Evolutionary conservation across 64 coral and sea anemone species (phyloP).

Genomic region (Stylophora pistillata): DNA sequence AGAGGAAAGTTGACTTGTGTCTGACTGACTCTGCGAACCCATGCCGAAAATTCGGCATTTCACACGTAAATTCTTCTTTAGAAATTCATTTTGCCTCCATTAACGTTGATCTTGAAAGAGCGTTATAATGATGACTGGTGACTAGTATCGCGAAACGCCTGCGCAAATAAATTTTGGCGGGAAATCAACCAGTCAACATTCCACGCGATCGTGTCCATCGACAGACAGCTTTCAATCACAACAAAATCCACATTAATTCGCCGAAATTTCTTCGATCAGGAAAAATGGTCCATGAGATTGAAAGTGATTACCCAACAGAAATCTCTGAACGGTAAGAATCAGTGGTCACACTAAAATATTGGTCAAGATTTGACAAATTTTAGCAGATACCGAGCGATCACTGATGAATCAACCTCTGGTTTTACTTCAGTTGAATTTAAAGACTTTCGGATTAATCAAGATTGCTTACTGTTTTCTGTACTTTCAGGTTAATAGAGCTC

Average conservation of each 20-base stretch:
- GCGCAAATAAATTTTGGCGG: slow-evolving; percentile 26
- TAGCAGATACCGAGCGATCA: too few species aligned
- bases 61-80: background rate
- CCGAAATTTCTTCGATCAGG: background rate
- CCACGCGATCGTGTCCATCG: background rate
- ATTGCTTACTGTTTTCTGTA: background rate
- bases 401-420: background rate
- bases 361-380: background rate
- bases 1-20: slow-evolving; percentile 43
- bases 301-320: background rate
- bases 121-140: background rate
- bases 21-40: slow-evolving; percentile 41
- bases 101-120: background rate
- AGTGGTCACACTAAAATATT: background rate
- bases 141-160: background rate
- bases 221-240: background rate
- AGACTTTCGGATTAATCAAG: background rate
- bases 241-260: background rate
- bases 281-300: slow-evolving; percentile 23
- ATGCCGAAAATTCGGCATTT: slow-evolving; percentile 14
- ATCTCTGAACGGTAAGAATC: slow-evolving; percentile 43
- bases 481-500: slow-evolving; percentile 64
- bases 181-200: slow-evolving; percentile 17
- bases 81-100: background rate
- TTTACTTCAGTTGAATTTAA: background rate